Evolutionary conservation across 1,140 invertebrate genomes (phyloP), one percentile per base, ranked within the genome.

Genomic region (Drosophila takahashii): DNA sequence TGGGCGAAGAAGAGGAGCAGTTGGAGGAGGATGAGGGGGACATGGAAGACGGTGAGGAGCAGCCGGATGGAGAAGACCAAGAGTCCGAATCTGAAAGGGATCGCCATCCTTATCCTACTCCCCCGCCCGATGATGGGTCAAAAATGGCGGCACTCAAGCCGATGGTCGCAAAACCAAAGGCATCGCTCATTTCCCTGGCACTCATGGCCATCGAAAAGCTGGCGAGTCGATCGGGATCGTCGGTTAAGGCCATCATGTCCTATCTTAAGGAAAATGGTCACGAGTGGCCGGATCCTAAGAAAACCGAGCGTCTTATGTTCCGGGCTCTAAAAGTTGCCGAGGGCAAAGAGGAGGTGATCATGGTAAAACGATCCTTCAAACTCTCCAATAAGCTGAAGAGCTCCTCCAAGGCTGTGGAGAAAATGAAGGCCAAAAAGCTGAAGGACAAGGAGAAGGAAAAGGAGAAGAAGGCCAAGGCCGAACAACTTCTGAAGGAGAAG

Each of bases 341-440:
- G 1, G 4, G 4, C 11, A 51, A 18, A 0, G 84, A 79, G 0
- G 52, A 75, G n/a, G 16, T 89, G 11, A 26, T 13, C 7, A 77
- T 72, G 36, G 13, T 74, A 0, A 89, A 80, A 11, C 36, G 26
- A 0, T 89, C 84, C 5, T 89, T 75, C 10, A 89, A 78, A n/a
- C 16, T 89, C 0, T 48, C 73, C 3, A n/a, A 32, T 1, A 34
- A 47, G 7, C 4, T 36, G 0, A 74, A 66, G 36, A 60, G 10
- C 6, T 32, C 44, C 6, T 61, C 18, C 3, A 53, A 15, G 13
- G 42, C 76, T 7, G 32, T 61, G 1, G 45, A 74, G 10, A 79
- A 87, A 36, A 77, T 79, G 64, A 73, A 71, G 22, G 29, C 36
- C 6, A 58, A 66, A 7, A 26, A 45, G 37, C 18, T 29, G 13